Percentiles rank a stretch among this genome's conserved stretches.
Conservation (phyloP, 1,140 invertebrate species). For the Nasonia vitripennis region DNA sequence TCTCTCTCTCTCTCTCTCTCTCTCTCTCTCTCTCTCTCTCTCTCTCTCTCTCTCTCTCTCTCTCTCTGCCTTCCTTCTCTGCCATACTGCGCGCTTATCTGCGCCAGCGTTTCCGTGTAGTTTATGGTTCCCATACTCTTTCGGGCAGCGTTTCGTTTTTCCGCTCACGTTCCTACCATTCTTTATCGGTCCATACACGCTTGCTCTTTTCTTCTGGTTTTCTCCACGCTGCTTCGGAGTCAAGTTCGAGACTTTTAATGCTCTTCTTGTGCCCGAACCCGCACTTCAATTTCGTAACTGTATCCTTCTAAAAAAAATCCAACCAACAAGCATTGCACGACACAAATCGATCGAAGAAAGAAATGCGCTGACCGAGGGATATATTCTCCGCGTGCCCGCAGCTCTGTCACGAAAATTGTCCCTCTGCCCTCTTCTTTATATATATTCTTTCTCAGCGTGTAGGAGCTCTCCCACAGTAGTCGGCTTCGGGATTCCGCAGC, state of each 20-base stretch:
- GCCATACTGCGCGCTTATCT: neutral
- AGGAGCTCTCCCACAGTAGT: neutral
- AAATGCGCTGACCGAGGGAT: neutral
- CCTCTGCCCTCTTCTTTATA: neutral
- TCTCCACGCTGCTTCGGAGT: too few species aligned
- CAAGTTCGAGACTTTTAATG: too few species aligned
- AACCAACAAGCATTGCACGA: too few species aligned
- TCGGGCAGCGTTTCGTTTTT: neutral
- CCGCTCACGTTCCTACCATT: neutral
- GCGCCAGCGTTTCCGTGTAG: neutral
- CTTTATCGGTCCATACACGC: too few species aligned
- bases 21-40: neutral
- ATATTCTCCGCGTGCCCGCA: neutral
- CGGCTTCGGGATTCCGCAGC: neutral
- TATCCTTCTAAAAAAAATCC: too few species aligned
- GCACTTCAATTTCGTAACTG: too few species aligned
- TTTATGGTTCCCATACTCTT: conserved; percentile 5
- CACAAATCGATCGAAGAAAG: neutral
- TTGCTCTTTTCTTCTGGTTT: too few species aligned
- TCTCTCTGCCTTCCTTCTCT: neutral
- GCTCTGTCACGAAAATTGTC: neutral
- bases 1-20: neutral
- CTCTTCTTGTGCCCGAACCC: too few species aligned
- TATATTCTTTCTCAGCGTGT: neutral
- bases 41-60: too few species aligned